Evolutionary conservation across 2,113 vertebrate genomes (phyloP).

Genomic region (Probosciger aterrimus): DNA sequence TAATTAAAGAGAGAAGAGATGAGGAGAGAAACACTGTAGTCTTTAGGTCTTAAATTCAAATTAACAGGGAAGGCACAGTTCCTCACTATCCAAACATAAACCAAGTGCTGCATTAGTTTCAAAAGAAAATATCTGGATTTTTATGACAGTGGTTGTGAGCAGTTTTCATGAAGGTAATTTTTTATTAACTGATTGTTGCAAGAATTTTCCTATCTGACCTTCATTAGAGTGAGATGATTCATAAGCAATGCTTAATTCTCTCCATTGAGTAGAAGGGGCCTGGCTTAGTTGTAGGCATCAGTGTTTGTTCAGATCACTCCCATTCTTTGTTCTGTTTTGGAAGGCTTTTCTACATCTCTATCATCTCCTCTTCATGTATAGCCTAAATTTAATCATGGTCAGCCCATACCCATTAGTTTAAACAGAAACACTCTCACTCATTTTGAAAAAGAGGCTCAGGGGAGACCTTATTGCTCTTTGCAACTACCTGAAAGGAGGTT

Average conservation of each 20-base stretch:
- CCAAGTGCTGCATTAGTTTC: neutral
- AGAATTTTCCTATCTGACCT: neutral
- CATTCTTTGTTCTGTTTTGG: neutral
- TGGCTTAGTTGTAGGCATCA: constrained; percentile 8
- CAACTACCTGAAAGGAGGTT: neutral
- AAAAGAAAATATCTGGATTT: neutral
- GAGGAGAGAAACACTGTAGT: neutral
- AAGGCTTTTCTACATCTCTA: neutral
- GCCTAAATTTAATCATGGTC: neutral
- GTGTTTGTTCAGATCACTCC: neutral
- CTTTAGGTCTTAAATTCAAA: neutral
- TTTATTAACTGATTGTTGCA: neutral
- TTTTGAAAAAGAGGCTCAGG: neutral
- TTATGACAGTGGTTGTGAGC: neutral
- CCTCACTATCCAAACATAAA: neutral
- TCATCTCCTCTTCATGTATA: neutral
- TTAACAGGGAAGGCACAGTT: neutral
- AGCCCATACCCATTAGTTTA: neutral
- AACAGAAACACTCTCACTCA: neutral
- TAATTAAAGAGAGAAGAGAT: neutral
- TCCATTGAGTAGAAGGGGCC: neutral
- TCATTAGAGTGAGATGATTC: constrained; percentile 40
- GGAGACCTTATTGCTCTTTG: neutral
- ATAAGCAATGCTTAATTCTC: neutral
- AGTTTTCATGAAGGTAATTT: neutral